Base-by-base conservation (phyloP, 2,797 vertebrate species). In the Coregonus ussuriensis region DNA sequence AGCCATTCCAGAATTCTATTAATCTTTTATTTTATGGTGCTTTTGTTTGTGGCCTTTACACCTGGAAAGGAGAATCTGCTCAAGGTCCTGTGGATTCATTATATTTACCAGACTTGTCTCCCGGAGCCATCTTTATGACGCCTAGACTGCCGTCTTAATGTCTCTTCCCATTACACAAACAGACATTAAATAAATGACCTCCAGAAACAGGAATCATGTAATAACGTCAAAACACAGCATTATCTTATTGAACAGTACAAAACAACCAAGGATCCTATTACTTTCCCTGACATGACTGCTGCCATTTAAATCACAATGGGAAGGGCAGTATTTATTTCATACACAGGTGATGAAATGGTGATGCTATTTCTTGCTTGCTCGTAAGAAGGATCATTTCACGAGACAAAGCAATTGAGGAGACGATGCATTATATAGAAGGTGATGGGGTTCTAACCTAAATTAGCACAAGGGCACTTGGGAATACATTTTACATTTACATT, bases 21-120 rank as follows among this genome's bases (percentile, higher is more conserved):
- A 82, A 75, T 71, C 73, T 89, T 83, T 80, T 84, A 88, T 84
- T 84, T 74, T 73, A 11, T 68, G 82, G 86, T 69, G 62, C 84
- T 82, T 82, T 74, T 74, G 41, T 47, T 47, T 74, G 31, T n/a
- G 53, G n/a, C 53, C 72, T 54, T 29, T 15, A 72, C 47, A 53
- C 15, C 29, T 79, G 81, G 63, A 14, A 35, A 25, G 1, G 33
- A 21, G 69, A 51, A 71, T 71, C 1, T 71, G 3, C 37, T 70
- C 35, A 70, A 47, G 41, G n/a, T 71, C 15, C 41, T 71, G n/a
- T 51, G 41, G 41, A 29, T 51, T 21, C 37, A 21, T 51, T 71
- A 16, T 71, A 71, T 51, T 51, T 71, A 71, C 69, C 41, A 67
- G 29, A 29, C 13, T 66, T 33, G 31, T 67, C 31, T 66, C 63